Base-by-base conservation (phyloP, 2,113 vertebrate species). In the Oxyruncus cristatus region DNA sequence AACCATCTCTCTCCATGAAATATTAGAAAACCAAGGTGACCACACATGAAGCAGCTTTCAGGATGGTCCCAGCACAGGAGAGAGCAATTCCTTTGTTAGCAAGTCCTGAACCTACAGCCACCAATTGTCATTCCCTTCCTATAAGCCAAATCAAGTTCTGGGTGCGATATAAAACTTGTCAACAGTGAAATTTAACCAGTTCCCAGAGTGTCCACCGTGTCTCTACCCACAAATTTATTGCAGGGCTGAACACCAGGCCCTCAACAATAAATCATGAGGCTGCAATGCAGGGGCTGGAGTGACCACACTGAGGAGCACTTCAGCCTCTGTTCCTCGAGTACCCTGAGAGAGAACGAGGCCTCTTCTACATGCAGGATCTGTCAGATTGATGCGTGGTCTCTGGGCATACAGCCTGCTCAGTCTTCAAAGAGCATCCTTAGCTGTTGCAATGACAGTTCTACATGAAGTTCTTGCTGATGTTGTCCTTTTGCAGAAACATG, bases 21-120 rank as follows among this genome's bases (percentile, higher is more conserved):
- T 93, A 47, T 84, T 72, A 85, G 86, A 91, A 79, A 93, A 39
- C 26, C 52, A 90, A 89, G 41, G 76, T 92, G 86, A 78, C 92
- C 90, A 95, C 5, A 1, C 6, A 61, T 26, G 32, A 61, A 72
- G 58, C 28, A 65, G n/a, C 39, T 81, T 83, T 86, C 27, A 61
- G 75, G 82, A 76, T 47, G 15, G 80, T 18, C 63, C 32, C 65
- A 85, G 49, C 32, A 52, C 47, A 81, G 68, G 37, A 47, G 15
- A 72, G 27, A n/a, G 8, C 55, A 9, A 10, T 66, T 75, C 15
- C 52, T 14, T 32, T 26, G 16, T 55, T 46, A 58, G 26, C 50
- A 80, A 47, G 19, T 26, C 21, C 16, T 74, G 35, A 70, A 71
- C 27, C 24, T 32, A 32, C 35, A 78, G 49, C 22, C 77, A 82